phyloP scores from a whole-genome alignment of 2,113 vertebrate species.

The Pluvianellus socialis region DNA sequence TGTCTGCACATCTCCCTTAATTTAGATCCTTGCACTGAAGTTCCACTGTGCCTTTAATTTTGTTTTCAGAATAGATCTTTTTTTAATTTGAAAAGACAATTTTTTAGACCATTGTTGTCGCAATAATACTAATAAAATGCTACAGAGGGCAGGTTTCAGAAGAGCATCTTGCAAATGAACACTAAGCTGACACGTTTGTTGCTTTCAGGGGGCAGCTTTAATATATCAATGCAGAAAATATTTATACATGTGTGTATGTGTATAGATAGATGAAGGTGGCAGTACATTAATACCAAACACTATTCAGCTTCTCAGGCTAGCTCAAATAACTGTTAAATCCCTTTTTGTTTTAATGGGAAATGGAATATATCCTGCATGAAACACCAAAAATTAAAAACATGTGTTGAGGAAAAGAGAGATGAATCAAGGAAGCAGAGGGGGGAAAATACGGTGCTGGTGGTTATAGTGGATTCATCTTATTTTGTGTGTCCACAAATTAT shows the following conservation, averaged over 20 bases:
- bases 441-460: background rate
- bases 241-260: background rate
- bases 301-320: background rate
- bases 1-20: background rate
- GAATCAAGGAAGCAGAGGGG: background rate
- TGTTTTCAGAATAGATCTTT: background rate
- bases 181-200: background rate
- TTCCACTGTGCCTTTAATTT: background rate
- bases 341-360: background rate
- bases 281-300: background rate
- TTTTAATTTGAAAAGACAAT: background rate
- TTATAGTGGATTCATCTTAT: background rate
- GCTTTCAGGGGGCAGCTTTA: background rate
- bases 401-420: background rate
- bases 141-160: background rate
- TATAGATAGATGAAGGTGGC: background rate
- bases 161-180: background rate
- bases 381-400: background rate
- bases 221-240: background rate
- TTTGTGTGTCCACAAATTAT: background rate
- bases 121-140: background rate
- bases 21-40: background rate
- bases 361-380: background rate
- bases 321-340: background rate
- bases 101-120: background rate